Evolutionary conservation across 2,888 invertebrate genomes (phyloP), one percentile per base, ranked within the genome.

Genomic region (Himalopsyche kuldschensis): DNA sequence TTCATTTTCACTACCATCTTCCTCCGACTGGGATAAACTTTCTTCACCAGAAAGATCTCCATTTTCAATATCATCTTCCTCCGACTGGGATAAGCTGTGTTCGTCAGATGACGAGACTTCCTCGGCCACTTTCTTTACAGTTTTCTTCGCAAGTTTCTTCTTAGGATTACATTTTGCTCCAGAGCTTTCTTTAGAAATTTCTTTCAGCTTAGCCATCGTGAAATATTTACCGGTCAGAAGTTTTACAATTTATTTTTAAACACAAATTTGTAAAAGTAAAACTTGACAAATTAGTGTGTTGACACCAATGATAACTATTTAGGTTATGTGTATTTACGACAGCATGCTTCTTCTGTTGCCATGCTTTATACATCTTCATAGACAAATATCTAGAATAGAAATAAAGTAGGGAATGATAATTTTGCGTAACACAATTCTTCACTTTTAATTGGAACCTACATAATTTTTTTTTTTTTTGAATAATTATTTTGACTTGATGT

Each of bases 181-280:
- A 24, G 41, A 20, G 41, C 17, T 48, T 41, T 5, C 35, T 30
- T 47, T 35, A 17, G 41, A 41, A 63, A 41, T 46, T 41, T 82
- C 77, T n/a, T 78, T 82, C 17, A 82, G 27, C 47, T 82, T 82
- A 11, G 47, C 79, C 82, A 82, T 82, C 30, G 20, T 82, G 24
- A 20, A 55, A 55, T 4, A 30, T 20, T 69, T 41, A 6, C 41
- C 15, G 15, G 15, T 15, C 4, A 41, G 3, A 15, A 41, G 2
- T 35, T 41, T 41, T 11, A 41, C 4, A 15, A 4, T 3, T 11
- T 15, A 41, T 41, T 1, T 3, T 41, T 41, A 4, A 2, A 3
- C 15, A 15, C 15, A 6, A 15, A 15, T 41, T 2, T 2, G 41
- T 41, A 41, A 41, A 41, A 41, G 8, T 41, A 41, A 41, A 41